phyloP scores from a whole-genome alignment of 2,888 invertebrate species.

The Iphiclides podalirius region DNA sequence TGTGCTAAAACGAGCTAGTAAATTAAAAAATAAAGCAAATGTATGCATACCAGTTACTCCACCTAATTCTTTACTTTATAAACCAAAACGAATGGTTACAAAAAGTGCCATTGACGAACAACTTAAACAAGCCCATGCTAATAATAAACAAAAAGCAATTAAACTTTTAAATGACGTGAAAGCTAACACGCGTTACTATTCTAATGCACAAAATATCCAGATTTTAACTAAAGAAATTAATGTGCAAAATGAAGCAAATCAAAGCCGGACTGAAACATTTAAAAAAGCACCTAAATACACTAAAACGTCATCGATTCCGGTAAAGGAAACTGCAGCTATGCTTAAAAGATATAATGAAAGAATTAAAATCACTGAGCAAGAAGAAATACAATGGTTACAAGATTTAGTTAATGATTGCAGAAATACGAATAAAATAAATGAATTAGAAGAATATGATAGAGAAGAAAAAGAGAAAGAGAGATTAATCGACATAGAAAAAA shows the following conservation, averaged over 20 bases:
- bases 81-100: slow-evolving; percentile 54
- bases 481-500: slow-evolving; percentile 76
- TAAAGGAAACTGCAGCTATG: slow-evolving; percentile 73
- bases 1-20: slow-evolving; percentile 52
- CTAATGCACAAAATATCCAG: slow-evolving; percentile 49
- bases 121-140: slow-evolving; percentile 51
- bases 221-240: slow-evolving; percentile 42
- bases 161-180: slow-evolving; percentile 52
- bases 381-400: slow-evolving; percentile 74
- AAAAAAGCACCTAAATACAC: slow-evolving; percentile 32
- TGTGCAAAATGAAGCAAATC: slow-evolving; percentile 48
- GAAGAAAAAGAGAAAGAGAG: slow-evolving; percentile 69
- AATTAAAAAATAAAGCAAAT: slow-evolving; percentile 30
- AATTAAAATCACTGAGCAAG: slow-evolving; percentile 63
- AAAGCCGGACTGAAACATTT: slow-evolving; percentile 34
- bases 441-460: slow-evolving; percentile 65
- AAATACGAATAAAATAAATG: slow-evolving; percentile 58
- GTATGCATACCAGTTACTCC: slow-evolving; percentile 41
- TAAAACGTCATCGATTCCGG: slow-evolving; percentile 22
- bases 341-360: slow-evolving; percentile 74
- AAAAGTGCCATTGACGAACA: slow-evolving; percentile 59
- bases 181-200: slow-evolving; percentile 48
- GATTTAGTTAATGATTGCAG: slow-evolving; percentile 67
- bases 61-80: slow-evolving; percentile 46
- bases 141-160: slow-evolving; percentile 57